These are phyloP conservation scores for Drosophila aff. DNA, from an alignment of 1,140 invertebrate species.

Conservation along the genomic window DNA sequence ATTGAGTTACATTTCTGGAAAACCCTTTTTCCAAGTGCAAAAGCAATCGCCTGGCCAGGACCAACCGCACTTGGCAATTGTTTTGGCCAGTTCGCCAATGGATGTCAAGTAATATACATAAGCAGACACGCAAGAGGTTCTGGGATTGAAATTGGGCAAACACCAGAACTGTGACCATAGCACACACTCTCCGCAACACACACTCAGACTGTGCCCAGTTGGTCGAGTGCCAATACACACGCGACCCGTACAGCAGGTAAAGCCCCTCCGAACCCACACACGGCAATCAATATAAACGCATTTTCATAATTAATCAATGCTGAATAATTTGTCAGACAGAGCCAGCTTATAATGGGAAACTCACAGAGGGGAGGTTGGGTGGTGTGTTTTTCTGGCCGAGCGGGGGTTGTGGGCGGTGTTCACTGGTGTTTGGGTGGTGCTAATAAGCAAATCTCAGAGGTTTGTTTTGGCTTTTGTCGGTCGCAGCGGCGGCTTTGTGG, in stretches of 20 bases:
- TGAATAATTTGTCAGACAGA: constrained; percentile 73
- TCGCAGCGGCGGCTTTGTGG: constrained; percentile 69
- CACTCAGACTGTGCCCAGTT: background rate
- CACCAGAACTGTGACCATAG: constrained; percentile 38
- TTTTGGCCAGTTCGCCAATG: constrained; percentile 33
- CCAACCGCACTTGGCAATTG: constrained; percentile 55
- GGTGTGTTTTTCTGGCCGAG: background rate
- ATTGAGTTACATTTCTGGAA: background rate
- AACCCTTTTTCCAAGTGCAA: constrained; percentile 3
- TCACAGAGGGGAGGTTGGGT: background rate
- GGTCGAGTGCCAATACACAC: constrained; percentile 10
- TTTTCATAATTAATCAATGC: constrained; percentile 83
- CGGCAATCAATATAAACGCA: constrained; percentile 80
- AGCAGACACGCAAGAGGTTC: constrained; percentile 58
- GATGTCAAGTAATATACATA: constrained; percentile 66
- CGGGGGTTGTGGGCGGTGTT: constrained; percentile 3
- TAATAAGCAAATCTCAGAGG: constrained; percentile 72
- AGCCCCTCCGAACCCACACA: constrained; percentile 18
- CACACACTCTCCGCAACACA: constrained; percentile 12
- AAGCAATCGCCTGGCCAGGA: constrained; percentile 4
- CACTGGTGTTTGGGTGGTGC: constrained; percentile 35
- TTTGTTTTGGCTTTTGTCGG: constrained; percentile 80
- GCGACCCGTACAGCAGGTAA: constrained; percentile 1
- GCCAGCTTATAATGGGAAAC: constrained; percentile 39
- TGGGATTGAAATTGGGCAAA: constrained; percentile 58